Conservation (phyloP, 2,797 vertebrate species). For the Microctenopoma stevenorrisi region DNA sequence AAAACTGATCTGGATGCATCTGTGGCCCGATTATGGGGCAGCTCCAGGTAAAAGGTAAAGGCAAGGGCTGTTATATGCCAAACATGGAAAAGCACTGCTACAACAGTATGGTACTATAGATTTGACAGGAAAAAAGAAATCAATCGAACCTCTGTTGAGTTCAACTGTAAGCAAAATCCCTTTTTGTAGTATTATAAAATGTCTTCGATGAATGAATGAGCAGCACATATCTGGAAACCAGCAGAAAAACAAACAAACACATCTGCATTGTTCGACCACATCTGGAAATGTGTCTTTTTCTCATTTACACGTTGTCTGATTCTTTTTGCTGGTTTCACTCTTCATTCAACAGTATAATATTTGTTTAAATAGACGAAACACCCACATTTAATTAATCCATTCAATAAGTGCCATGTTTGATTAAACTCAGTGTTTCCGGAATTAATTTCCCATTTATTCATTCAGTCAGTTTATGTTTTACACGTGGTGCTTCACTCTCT, state of each 20-base stretch:
- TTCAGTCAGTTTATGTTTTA: conserved; percentile 1
- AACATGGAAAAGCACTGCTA: conserved; percentile 20
- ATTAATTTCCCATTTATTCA: background rate
- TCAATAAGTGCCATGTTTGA: conserved; percentile 6
- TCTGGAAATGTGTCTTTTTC: conserved; percentile 6
- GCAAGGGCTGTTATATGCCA: conserved; percentile 34
- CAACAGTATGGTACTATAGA: conserved; percentile 17
- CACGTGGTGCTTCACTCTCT: background rate
- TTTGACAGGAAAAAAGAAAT: conserved; percentile 56
- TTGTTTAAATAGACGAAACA: background rate
- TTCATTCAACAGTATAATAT: background rate
- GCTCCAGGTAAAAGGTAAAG: conserved; percentile 66
- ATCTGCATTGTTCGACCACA: conserved; percentile 5
- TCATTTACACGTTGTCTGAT: background rate
- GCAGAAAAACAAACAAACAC: background rate
- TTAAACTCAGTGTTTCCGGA: background rate
- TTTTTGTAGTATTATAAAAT: conserved; percentile 31
- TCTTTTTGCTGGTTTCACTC: background rate
- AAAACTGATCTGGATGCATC: conserved; percentile 79
- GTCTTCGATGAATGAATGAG: conserved; percentile 48
- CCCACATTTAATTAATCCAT: background rate
- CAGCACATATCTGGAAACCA: conserved; percentile 6
- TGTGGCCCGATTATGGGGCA: conserved; percentile 66
- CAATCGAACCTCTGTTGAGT: conserved; percentile 43
- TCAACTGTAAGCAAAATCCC: conserved; percentile 39